These are phyloP conservation scores for Iselma pallidipennis DNA, from an alignment of 2,888 invertebrate species.

Conservation along the genomic window DNA sequence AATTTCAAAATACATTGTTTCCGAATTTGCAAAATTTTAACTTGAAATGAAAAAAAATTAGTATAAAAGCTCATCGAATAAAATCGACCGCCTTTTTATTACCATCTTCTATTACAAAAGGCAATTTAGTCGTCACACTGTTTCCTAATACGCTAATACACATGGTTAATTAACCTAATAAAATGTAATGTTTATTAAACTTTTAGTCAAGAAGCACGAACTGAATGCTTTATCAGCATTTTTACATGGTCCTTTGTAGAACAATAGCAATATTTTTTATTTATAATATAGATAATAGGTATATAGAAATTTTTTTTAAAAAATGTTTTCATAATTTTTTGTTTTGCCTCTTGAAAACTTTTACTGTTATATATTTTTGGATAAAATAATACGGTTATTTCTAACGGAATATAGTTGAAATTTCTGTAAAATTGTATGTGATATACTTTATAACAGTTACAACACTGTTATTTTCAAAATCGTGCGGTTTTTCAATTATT, in stretches of 20 bases:
- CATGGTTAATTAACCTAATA: constrained; percentile 35
- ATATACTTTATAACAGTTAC: background rate
- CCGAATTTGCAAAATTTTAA: constrained; percentile 15
- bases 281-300: constrained; percentile 8
- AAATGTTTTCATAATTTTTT: too few relatives aligned
- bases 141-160: constrained; percentile 29
- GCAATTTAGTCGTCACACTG: constrained; percentile 15
- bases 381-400: background rate
- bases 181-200: constrained; percentile 30
- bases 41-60: constrained; percentile 17
- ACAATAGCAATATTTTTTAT: constrained; percentile 13
- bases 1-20: constrained; percentile 15
- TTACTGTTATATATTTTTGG: background rate
- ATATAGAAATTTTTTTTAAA: background rate
- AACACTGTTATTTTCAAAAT: background rate
- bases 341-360: background rate
- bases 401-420: background rate
- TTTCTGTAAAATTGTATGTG: background rate
- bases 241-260: constrained; percentile 13
- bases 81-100: constrained; percentile 16
- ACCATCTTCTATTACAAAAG: constrained; percentile 13
- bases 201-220: constrained; percentile 32
- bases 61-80: constrained; percentile 24
- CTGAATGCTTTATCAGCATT: constrained; percentile 38
- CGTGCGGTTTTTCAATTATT: too few relatives aligned